Conservation (phyloP, 2,888 invertebrate species). For the Xanthia togata region DNA sequence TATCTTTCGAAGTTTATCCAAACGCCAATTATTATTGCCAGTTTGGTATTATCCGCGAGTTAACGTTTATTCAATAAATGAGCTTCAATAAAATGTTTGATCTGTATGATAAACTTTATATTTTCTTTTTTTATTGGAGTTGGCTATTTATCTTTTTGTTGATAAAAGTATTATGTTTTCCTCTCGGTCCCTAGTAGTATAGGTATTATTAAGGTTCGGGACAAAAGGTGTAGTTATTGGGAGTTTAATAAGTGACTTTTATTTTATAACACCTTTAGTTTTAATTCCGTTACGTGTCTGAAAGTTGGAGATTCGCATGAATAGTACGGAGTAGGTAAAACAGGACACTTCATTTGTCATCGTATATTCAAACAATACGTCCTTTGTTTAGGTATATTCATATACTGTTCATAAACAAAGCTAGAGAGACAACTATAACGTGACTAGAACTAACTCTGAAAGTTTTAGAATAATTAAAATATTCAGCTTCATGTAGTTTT, state of each 20-base stretch:
- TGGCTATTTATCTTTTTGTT: background rate
- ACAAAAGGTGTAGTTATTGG: conserved; percentile 13
- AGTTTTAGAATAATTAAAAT: too few relatives aligned
- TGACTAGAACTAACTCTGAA: too few relatives aligned
- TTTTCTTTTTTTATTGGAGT: too few relatives aligned
- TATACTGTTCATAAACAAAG: too few relatives aligned
- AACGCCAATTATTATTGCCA: background rate
- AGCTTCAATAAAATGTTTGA: conserved; percentile 6
- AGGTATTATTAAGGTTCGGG: conserved; percentile 12
- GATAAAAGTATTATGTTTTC: too few relatives aligned
- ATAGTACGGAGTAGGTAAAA: too few relatives aligned
- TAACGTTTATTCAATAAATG: background rate
- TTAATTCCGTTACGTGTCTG: background rate
- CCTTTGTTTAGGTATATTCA: too few relatives aligned
- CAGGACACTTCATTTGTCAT: too few relatives aligned
- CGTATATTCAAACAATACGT: too few relatives aligned
- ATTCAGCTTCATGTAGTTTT: background rate
- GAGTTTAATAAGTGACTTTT: conserved; percentile 1
- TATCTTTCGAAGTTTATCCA: background rate
- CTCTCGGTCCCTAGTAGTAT: too few relatives aligned
- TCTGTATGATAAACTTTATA: background rate
- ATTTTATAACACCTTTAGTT: conserved; percentile 8
- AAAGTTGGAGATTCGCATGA: background rate
- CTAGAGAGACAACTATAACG: too few relatives aligned
- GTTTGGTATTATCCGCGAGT: background rate